Base-by-base conservation (phyloP, 2,113 vertebrate species). In the Xiphophorus hellerii region DNA sequence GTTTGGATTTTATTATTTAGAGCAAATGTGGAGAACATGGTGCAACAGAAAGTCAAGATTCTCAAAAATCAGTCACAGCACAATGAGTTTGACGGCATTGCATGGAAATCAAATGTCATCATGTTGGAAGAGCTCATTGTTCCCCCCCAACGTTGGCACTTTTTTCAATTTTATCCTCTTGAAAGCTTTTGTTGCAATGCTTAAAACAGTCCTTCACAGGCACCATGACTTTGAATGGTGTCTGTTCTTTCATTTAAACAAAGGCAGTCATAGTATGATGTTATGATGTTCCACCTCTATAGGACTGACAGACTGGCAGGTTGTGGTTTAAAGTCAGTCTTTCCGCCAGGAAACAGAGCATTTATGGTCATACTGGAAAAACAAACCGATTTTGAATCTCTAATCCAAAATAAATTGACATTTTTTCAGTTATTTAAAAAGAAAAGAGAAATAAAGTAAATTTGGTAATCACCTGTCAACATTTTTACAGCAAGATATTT, bases 71-170 rank as follows among this genome's bases (percentile, higher is more conserved):
- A 33, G 77, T 83, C 61, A 27, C 39, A 7, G 67, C 74, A 77
- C 54, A 64, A 80, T 65, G 76, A 85, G 29, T 65, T 58, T 42
- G 65, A 29, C 71, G 58, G 74, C 68, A 31, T 71, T 66, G 62
- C 39, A 54, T 73, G 87, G 67, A 73, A 67, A 80, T 77, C 70
- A 68, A 81, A 78, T 37, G 78, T 71, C 75, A 76, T 68, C 75
- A 5, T 71, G 77, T 44, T 65, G 62, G 44, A 76, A 48, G 76
- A 68, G 81, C 78, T 71, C 22, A 62, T 81, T 84, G 76, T 85
- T 84, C 1, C 17, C 20, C 37, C 4, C 17, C 58, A 31, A 37
- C 33, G 3, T 48, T 29, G 69, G 17, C n/a, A 1, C 30, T 51
- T 74, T 80, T 81, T 76, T 84, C 68, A 44, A 58, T 76, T 76